Evolutionary conservation across 2,113 vertebrate species (phyloP).

Genomic region (Nycticryphes semicollaris): DNA sequence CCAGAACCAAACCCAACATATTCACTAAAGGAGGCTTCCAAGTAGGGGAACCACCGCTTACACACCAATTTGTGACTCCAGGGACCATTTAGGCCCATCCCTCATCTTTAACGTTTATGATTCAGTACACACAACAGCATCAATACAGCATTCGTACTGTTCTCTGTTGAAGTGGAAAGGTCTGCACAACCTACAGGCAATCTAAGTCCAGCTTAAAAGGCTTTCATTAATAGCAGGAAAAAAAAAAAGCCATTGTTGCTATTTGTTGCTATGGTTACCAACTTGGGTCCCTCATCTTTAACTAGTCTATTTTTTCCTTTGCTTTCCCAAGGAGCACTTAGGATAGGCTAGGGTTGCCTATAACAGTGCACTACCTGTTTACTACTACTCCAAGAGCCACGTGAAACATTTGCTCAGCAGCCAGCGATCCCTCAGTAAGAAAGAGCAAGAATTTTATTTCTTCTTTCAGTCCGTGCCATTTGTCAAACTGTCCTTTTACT

Average conservation of each 20-base stretch:
- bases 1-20: background rate
- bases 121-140: background rate
- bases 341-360: background rate
- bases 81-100: background rate
- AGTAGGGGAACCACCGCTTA: background rate
- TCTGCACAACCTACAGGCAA: background rate
- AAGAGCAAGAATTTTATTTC: background rate
- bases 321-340: background rate
- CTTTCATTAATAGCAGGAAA: background rate
- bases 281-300: background rate
- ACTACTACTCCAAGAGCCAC: background rate
- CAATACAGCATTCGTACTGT: background rate
- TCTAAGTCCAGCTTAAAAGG: background rate
- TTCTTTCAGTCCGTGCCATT: background rate
- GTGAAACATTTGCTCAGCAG: conserved; percentile 26
- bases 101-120: background rate
- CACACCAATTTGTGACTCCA: background rate
- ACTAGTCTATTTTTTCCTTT: background rate
- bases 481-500: conserved; percentile 35
- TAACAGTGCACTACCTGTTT: background rate
- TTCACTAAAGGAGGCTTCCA: background rate
- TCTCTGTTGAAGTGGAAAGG: background rate
- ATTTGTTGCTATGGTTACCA: background rate
- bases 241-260: background rate
- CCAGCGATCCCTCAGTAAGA: background rate